Evolutionary conservation across 2,797 vertebrate genomes (phyloP), one percentile per base, ranked within the genome.

Genomic region (Rallus crepitans): DNA sequence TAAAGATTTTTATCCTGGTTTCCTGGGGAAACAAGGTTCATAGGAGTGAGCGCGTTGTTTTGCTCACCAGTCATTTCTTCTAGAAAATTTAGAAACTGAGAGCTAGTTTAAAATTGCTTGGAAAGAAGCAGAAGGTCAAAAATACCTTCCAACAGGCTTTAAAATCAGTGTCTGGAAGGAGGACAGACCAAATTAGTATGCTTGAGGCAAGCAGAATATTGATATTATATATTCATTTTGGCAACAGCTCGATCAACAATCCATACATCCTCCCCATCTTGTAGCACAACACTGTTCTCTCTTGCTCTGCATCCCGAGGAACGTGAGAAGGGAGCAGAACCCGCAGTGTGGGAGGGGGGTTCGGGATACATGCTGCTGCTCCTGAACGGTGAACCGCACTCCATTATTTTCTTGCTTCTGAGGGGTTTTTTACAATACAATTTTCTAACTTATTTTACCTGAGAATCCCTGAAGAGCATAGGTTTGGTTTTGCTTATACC

Each of bases 401-500:
- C 31, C 19, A 6, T 87, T 92, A 17, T 63, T 89, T 79, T 77
- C 30, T 76, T 65, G 7, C 79, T 92, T 89, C 73, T 72, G 10
- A 56, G 1, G 35, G 14, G 35, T 12, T 52, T 95, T 92, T 89
- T 35, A 18, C 66, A 50, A 0, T 84, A 12, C 72, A 42, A 53
- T 89, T 89, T 94, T 87, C 48, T 93, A 19, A 50, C 53, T 82
- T 7, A 17, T 56, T 90, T 69, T 81, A 68, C 35, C 28, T 64
- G 42, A 14, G 23, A 53, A 68, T 83, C 70, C 39, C 31, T 84
- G 57, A 80, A 68, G 70, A 53, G 13, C 19, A 7, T 35, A 60
- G 27, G 12, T 79, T 91, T 92, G 82, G 78, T 93, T 95, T 84
- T 11, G 48, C 80, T 42, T 59, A 13, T 65, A 61, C 30, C 37